These are phyloP conservation scores for Phylloscopus trochiloides DNA, from an alignment of 2,113 vertebrate species.

Conservation along the genomic window DNA sequence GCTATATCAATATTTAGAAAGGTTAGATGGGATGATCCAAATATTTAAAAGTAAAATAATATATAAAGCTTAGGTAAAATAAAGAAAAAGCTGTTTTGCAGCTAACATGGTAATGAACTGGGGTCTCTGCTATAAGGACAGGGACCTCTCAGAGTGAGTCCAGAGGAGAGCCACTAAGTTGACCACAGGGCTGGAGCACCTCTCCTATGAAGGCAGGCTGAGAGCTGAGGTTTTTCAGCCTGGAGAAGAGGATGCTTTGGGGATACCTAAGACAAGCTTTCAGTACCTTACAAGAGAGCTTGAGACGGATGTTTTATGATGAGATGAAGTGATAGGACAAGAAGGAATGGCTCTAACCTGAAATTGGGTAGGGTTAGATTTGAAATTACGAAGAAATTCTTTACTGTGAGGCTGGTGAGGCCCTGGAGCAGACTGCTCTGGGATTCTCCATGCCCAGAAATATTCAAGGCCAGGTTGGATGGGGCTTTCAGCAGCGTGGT, in stretches of 20 bases:
- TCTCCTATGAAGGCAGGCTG: not conserved
- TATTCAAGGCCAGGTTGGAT: not conserved
- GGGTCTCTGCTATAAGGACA: not conserved
- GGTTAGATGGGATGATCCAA: not conserved
- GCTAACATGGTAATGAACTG: accelerated
- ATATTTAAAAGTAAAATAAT: not conserved
- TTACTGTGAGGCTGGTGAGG: not conserved
- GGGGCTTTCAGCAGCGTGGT: not conserved
- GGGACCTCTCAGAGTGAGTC: not conserved
- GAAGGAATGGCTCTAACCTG: not conserved
- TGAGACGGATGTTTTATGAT: accelerated
- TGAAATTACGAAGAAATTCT: not conserved
- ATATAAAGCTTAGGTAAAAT: not conserved
- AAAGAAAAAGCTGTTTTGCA: not conserved
- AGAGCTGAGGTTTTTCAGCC: not conserved
- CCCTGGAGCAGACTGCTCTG: not conserved
- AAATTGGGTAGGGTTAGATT: not conserved
- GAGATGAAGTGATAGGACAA: not conserved
- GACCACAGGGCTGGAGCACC: not conserved
- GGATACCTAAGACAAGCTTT: not conserved
- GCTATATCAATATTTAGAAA: not conserved
- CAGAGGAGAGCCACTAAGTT: not conserved
- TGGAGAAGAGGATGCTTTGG: not conserved
- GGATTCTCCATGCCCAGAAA: not conserved
- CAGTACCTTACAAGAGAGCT: not conserved